These are phyloP conservation scores for Colostygia pectinataria DNA, from an alignment of 2,888 invertebrate genomes.

Conservation along the genomic window DNA sequence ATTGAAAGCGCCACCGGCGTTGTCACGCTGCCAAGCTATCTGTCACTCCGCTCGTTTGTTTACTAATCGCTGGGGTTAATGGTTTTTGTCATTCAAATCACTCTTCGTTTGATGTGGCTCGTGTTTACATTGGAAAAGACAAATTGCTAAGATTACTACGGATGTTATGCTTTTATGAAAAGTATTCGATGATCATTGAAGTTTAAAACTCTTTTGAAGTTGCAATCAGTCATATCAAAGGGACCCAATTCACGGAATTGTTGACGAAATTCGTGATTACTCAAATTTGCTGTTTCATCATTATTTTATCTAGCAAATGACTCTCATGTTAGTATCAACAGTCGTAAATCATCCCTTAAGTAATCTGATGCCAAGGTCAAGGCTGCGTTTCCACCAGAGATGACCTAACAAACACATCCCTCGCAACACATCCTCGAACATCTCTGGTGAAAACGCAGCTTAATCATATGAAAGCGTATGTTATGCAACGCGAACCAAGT, in stretches of 20 bases:
- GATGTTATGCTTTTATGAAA: constrained; percentile 30
- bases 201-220: constrained; percentile 19
- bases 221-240: constrained; percentile 12
- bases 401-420: no score
- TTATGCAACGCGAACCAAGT: no score
- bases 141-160: constrained; percentile 50
- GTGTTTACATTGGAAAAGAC: constrained; percentile 69
- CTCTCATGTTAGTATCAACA: no score
- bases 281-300: no score
- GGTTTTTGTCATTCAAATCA: constrained; percentile 74
- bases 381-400: no score
- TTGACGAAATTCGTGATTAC: no score
- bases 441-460: no score
- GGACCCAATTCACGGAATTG: neutral
- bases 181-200: constrained; percentile 7
- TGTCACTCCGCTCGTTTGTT: constrained; percentile 79
- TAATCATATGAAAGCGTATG: no score
- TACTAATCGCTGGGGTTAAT: constrained; percentile 78
- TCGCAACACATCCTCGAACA: no score
- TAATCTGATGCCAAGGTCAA: no score
- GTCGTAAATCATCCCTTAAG: no score
- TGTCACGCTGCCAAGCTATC: constrained; percentile 77
- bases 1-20: constrained; percentile 36
- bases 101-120: constrained; percentile 69
- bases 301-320: no score